A percentile compares a stretch with the other conserved stretches of the same genome.
phyloP scores from a whole-genome alignment of 2,797 vertebrate species.

The Scolopax rusticola region DNA sequence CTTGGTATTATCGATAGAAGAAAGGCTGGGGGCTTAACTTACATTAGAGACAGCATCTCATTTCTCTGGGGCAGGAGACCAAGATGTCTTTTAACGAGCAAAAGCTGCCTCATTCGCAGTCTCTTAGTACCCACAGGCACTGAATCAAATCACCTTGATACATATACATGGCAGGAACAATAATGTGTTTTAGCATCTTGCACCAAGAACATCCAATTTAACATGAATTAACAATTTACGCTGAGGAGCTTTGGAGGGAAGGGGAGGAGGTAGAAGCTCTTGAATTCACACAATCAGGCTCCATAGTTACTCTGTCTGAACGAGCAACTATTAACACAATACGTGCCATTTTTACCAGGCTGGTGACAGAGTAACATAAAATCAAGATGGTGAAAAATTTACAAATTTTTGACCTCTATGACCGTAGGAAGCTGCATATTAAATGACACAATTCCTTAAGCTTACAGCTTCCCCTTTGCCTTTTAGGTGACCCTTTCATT shows the following conservation, averaged over 20 bases:
- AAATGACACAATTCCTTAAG: neutral
- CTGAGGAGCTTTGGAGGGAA: neutral
- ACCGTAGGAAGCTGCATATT: neutral
- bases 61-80: neutral
- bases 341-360: neutral
- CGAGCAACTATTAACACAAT: neutral
- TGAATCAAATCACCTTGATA: neutral
- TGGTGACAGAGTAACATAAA: neutral
- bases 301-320: neutral
- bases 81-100: neutral
- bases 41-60: neutral
- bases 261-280: neutral
- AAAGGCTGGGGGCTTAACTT: neutral
- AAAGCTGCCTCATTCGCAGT: neutral
- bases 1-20: neutral
- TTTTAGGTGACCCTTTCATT: neutral
- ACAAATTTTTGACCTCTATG: neutral
- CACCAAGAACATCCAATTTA: neutral
- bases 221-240: constrained; percentile 12
- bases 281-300: neutral
- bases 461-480: neutral
- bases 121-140: neutral
- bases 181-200: neutral
- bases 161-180: neutral
- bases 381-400: neutral